Evolutionary conservation across 2,888 invertebrate genomes (phyloP).

Genomic region (Spatulosminthurus flaviceps): DNA sequence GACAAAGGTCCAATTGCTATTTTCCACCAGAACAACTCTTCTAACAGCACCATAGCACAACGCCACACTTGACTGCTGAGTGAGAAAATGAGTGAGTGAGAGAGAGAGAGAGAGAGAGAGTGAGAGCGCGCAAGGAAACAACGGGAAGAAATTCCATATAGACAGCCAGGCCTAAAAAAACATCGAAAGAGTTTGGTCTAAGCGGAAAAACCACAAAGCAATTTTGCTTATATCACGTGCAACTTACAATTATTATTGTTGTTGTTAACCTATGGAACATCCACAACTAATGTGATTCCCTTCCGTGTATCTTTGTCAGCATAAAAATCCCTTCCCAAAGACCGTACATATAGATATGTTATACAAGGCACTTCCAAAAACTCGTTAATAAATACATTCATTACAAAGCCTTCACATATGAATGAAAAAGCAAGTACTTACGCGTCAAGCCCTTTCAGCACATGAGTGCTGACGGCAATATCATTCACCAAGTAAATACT

Average conservation of each 20-base stretch:
- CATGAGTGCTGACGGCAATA: too few relatives aligned
- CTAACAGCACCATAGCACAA: neutral
- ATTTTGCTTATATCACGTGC: neutral
- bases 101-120: neutral
- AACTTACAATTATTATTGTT: neutral
- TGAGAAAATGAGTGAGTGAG: neutral
- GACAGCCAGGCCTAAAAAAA: conserved; percentile 3
- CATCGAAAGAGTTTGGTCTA: neutral
- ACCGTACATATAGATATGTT: too few relatives aligned
- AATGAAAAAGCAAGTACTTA: too few relatives aligned
- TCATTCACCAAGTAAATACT: too few relatives aligned
- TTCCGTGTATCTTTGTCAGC: too few relatives aligned
- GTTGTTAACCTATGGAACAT: neutral
- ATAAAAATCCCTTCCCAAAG: too few relatives aligned
- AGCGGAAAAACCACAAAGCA: neutral
- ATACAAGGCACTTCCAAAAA: too few relatives aligned
- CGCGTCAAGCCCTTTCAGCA: too few relatives aligned
- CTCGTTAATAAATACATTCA: too few relatives aligned
- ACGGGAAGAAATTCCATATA: conserved; percentile 30
- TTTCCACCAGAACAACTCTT: conserved; percentile 19
- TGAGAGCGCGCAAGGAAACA: neutral
- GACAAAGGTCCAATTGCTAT: conserved; percentile 32
- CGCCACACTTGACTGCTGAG: conserved; percentile 1
- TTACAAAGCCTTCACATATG: too few relatives aligned
- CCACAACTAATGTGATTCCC: too few relatives aligned